Base-by-base conservation (phyloP, 2,888 invertebrate genomes). In the Clunio marinus region DNA sequence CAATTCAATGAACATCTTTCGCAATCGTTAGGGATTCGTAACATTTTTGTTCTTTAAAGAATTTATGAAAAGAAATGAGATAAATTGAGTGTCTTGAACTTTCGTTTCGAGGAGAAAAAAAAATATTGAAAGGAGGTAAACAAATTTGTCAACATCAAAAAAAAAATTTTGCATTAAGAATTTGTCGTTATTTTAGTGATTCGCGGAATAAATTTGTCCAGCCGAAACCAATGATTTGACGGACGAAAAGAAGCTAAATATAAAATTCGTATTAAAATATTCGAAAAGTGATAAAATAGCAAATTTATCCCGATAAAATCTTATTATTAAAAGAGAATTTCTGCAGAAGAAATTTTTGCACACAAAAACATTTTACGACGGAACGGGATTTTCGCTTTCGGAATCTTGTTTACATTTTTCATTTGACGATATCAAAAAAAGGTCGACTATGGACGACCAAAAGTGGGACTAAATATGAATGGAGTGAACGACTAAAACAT, bases 311-410 rank as follows among this genome's bases (percentile, higher is more conserved):
- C 45, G 3, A 3, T 7, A 45, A 45, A 45, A 15, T 32, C 5
- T 32, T 32, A 32, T 8, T 13, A 32, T 32, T 32, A 8, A 32
- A 32, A 15, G 15, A n/a, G 5, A 45, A 45, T 15, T 17, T 13
- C 15, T 45, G 3, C 8, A 45, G 45, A 3, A 45, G 45, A 45
- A n/a, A n/a, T n/a, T n/a, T 45, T 45, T 15, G 15, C 8, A 32
- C 15, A 45, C n/a, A 45, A 45, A 45, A 45, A 3, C 45, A n/a
- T 45, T 45, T 45, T 45, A 45, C 45, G 45, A 45, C 27, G 2
- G 27, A 57, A 57, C 57, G 57, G 57, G 57, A 57, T 57, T 57
- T 57, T 57, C 57, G 57, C 57, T 57, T 57, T 57, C 57, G 57
- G 57, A 57, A 57, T 20, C 57, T 57, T 57, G 57, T 57, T 57